phyloP scores from a whole-genome alignment of 92 coral and sea anemone genomes.

The Pocillopora meandrina region DNA sequence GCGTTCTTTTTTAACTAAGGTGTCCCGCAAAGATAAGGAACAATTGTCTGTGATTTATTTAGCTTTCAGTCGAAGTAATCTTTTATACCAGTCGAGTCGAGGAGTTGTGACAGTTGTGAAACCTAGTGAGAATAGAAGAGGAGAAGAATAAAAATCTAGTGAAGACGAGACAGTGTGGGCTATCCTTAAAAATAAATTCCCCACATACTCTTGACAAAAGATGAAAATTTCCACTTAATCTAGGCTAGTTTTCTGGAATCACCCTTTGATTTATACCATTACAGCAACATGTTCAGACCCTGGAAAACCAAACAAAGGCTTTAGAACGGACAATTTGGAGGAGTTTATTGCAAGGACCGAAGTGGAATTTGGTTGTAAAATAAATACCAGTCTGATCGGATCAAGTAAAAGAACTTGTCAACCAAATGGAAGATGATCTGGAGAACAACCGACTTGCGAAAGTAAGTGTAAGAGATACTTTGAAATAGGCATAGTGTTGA shows the following conservation, averaged over 20 bases:
- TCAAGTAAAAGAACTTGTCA: conserved; percentile 61
- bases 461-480: conserved; percentile 27
- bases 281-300: conserved; percentile 71
- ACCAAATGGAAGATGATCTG: conserved; percentile 69
- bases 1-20: too few relatives aligned
- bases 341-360: conserved; percentile 79
- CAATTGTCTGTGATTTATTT: too few relatives aligned
- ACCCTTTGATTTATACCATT: not conserved
- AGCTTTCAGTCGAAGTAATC: too few relatives aligned
- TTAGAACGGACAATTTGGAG: conserved; percentile 44
- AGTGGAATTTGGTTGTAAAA: conserved; percentile 65
- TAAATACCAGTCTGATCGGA: conserved; percentile 62
- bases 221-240: not conserved
- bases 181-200: too few relatives aligned
- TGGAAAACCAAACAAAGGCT: conserved; percentile 62
- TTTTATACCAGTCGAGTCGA: too few relatives aligned
- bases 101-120: too few relatives aligned
- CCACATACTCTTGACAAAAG: not conserved
- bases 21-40: too few relatives aligned
- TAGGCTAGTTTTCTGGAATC: not conserved
- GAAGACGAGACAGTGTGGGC: too few relatives aligned
- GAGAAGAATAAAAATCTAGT: too few relatives aligned
- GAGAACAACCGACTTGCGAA: conserved; percentile 63
- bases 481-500: not conserved
- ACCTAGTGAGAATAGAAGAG: too few relatives aligned